Base-by-base conservation (phyloP, 2,888 invertebrate genomes). In the Palloptera scutellata region DNA sequence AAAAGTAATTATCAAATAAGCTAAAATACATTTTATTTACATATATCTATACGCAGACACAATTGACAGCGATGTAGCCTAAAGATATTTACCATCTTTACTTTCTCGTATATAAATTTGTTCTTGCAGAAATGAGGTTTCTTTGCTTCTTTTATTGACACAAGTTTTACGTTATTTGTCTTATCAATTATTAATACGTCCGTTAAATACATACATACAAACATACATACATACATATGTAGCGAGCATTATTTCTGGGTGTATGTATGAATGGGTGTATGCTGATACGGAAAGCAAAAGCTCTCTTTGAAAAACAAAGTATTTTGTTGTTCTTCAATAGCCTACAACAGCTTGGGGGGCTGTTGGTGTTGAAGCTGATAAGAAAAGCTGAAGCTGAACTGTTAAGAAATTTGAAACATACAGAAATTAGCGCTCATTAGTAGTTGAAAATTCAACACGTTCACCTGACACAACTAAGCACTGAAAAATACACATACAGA, bases 171-270 rank as follows among this genome's bases (percentile, higher is more conserved):
- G 40, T 4, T 58, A 41, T 58, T 58, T 58, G 42, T 41, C 58
- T 48, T 61, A 61, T 61, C 60, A 61, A 61, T 51, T 48, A 30
- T 61, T 61, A 51, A 61, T 61, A 61, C 45, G n/a, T n/a, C n/a
- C n/a, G n/a, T n/a, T n/a, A n/a, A n/a, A n/a, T 12, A n/a, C 8
- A 2, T 4, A 2, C 30, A 30, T 30, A 30, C 6, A 6, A n/a
- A n/a, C n/a, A n/a, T 12, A n/a, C 8, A 2, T 4, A 2, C 30
- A 30, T 30, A 30, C 6, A 6, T 30, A 30, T 30, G 30, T 30
- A 30, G 30, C 30, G 6, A 30, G 30, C 6, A 30, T 30, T 30
- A 30, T 2, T 30, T 30, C 30, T 30, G 30, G 2, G 30, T 30
- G 30, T 30, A 30, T 30, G 30, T 4, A 30, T 30, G n/a, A n/a